A percentile compares a stretch with the other conserved stretches of the same genome.
Conservation (phyloP, 2,797 vertebrate species). For the Nyctibius grandis region DNA sequence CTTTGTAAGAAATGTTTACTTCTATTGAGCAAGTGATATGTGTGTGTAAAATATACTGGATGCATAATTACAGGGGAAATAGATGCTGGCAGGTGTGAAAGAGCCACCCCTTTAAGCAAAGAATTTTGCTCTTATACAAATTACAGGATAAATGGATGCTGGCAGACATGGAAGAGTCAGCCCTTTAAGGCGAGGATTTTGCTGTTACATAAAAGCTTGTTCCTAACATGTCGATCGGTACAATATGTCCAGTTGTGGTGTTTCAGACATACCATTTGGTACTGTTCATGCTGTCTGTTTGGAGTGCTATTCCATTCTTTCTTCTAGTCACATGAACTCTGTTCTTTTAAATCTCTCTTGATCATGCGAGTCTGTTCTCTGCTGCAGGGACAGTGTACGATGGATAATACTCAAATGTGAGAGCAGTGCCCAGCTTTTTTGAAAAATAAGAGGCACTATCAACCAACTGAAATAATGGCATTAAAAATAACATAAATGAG, state of each 20-base stretch:
- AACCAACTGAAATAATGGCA: not conserved
- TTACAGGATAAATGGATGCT: not conserved
- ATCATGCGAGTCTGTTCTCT: not conserved
- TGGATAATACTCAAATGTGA: not conserved
- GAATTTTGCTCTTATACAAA: not conserved
- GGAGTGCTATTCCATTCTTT: not conserved
- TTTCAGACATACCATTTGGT: conserved; percentile 1
- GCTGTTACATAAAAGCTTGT: not conserved
- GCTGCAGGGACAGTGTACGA: not conserved
- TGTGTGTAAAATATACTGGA: not conserved
- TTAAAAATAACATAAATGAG: not conserved
- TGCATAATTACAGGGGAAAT: not conserved
- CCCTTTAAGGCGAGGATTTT: not conserved
- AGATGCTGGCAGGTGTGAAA: not conserved
- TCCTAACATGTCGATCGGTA: not conserved
- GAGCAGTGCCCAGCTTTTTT: not conserved
- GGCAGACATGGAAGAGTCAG: not conserved
- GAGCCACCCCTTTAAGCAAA: not conserved
- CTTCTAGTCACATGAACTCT: not conserved
- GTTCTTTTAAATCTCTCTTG: not conserved
- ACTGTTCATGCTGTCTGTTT: not conserved
- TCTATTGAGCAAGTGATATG: not conserved
- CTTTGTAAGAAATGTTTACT: not conserved
- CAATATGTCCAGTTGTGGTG: not conserved
- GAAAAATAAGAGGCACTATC: not conserved